Base-by-base conservation (phyloP, 2,888 invertebrate genomes). In the Cryptus armator region DNA sequence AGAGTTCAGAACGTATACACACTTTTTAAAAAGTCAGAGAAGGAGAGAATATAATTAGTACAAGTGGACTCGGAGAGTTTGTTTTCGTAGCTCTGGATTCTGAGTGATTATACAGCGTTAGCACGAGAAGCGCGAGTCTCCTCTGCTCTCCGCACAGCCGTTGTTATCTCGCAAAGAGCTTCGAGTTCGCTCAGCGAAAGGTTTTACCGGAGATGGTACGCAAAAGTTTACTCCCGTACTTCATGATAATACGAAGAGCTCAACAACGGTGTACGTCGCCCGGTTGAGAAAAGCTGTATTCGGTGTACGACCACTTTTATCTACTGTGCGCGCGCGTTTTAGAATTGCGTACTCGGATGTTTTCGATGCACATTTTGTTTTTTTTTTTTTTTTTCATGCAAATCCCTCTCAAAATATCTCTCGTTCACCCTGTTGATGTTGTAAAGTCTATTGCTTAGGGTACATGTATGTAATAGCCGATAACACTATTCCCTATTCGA, bases 181-280 rank as follows among this genome's bases (percentile, higher is more conserved):
- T 19, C 19, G 53, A 3, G 53, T 16, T 53, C 53, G 16, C 19
- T 53, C 37, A 37, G 7, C 53, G 16, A 53, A 53, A 16, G 53
- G 19, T 19, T 3, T 53, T 53, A 10, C 16, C 16, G 51, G 44
- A 7, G 24, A 67, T 74, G 29, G 44, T 56, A 32, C 44, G 56
- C 44, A 66, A 46, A 66, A 46, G 44, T 80, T 44, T 56, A 72
- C 56, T 43, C 43, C 44, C 29, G 66, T 24, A 56, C 66, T 74
- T 74, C 19, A 74, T 74, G 80, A 53, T 67, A 72, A 80, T 67
- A 56, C n/a, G 66, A 9, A 9, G n/a, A 80, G 67, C 66, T 72
- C 56, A 46, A 67, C 53, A 46, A 56, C 32, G 43, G 24, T 10
- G 19, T 56, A 44, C 66, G 43, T 12, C 12, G 48, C 10, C 2